Evolutionary conservation across 2,888 invertebrate genomes (phyloP), one percentile per base, ranked within the genome.

Genomic region (Tachina lurida): DNA sequence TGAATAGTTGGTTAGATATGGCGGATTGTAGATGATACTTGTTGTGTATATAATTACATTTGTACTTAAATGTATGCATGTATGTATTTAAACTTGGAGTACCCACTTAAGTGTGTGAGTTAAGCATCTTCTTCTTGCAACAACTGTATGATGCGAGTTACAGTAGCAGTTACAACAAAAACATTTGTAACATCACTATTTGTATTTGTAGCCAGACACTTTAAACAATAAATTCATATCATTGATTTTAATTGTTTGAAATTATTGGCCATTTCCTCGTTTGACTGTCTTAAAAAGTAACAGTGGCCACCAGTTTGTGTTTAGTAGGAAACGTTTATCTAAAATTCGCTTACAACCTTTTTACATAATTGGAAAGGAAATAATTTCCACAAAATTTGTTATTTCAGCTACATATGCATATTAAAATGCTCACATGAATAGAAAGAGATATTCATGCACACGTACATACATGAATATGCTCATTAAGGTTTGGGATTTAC

Each of bases 131-230:
- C 39, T 71, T 54, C 9, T 54, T 70, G 41, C 78, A 68, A 60
- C 77, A 60, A 43, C 43, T 52, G n/a, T 77, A 39, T 79, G 39
- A 39, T 79, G 39, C 19, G 54, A 71, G 75, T 22, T 56, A 70
- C 83, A 83, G 83, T 73, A 83, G 83, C 83, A 77, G 52, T 83
- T 83, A 77, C 83, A 83, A 77, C 77, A 77, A 77, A 67, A 83
- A 73, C 65, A 77, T 43, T 71, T 73, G 58, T 83, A 70, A 76
- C 49, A 77, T 77, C 71, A 77, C 73, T 65, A 83, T 67, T 49
- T 73, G 45, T 41, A 62, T 43, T 77, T 54, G 52, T 54, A 13
- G 17, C 39, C 70, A 70, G 81, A 52, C 39, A 45, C 52, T 74
- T 68, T 45, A 81, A 81, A 60, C 62, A 60, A 68, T 62, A 60